Evolutionary conservation across 2,888 invertebrate genomes (phyloP).

Genomic region (Euphydryas editha): DNA sequence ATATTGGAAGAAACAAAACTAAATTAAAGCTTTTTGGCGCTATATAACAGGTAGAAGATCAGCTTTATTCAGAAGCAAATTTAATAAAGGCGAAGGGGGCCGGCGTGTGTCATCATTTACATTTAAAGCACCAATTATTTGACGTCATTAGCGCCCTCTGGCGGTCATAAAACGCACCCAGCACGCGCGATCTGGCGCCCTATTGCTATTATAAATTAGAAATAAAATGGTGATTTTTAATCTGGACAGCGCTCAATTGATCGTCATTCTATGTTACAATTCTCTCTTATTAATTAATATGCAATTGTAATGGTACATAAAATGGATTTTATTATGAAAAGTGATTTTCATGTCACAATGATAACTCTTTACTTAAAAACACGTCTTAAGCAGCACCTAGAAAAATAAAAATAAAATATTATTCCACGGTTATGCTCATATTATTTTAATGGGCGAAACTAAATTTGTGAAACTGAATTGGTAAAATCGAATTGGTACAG

Average conservation of each 20-base stretch:
- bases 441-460: too few species aligned
- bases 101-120: conserved; percentile 80
- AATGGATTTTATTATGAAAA: too few species aligned
- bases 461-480: too few species aligned
- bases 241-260: conserved; percentile 52
- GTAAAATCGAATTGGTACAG: too few species aligned
- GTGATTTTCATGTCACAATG: too few species aligned
- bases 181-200: conserved; percentile 63
- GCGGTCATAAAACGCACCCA: conserved; percentile 80
- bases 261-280: conserved; percentile 11
- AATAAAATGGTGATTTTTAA: conserved; percentile 76
- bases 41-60: neutral
- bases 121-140: conserved; percentile 83
- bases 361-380: too few species aligned
- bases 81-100: conserved; percentile 72
- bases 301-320: neutral
- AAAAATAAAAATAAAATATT: too few species aligned
- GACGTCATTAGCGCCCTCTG: conserved; percentile 82
- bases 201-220: conserved; percentile 77
- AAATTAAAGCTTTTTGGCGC: neutral
- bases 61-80: conserved; percentile 50
- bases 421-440: too few species aligned
- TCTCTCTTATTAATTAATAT: conserved; percentile 45
- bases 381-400: too few species aligned
- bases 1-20: neutral